Conservation (phyloP, 1,140 invertebrate species). For the Macrotrachela quadricornifera region DNA sequence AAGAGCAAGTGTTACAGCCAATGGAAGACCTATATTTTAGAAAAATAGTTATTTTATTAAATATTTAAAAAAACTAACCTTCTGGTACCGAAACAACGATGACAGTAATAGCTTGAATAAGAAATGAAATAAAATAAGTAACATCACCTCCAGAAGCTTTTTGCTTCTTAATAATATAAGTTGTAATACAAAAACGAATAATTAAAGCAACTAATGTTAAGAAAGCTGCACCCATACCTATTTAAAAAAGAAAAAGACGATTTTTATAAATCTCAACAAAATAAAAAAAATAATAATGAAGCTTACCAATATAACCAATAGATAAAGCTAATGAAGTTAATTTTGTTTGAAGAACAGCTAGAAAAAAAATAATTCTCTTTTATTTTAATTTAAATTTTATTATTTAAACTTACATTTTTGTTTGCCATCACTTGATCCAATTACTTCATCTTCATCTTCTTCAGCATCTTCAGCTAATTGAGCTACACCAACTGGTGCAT, state of each 20-base stretch:
- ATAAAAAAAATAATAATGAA: no score
- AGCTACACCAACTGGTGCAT: no score
- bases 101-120: constrained; percentile 7
- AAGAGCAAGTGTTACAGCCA: constrained; percentile 64
- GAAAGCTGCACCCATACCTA: constrained; percentile 56
- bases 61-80: constrained; percentile 20
- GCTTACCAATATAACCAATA: constrained; percentile 79
- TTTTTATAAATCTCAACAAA: no score
- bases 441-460: no score
- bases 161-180: constrained; percentile 1
- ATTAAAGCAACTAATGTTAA: constrained; percentile 5
- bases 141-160: not conserved
- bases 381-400: no score
- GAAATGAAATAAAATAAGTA: not conserved
- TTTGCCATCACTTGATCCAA: no score
- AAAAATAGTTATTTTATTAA: no score
- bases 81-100: constrained; percentile 9
- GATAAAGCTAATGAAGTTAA: constrained; percentile 93
- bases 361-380: constrained; percentile 20
- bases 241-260: not conserved
- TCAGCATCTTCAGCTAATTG: no score
- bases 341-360: constrained; percentile 94
- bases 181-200: not conserved
- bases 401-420: no score
- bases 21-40: constrained; percentile 44